These are phyloP conservation scores for Scaptomyza reducta DNA, from an alignment of 2,888 invertebrate genomes.

Conservation along the genomic window DNA sequence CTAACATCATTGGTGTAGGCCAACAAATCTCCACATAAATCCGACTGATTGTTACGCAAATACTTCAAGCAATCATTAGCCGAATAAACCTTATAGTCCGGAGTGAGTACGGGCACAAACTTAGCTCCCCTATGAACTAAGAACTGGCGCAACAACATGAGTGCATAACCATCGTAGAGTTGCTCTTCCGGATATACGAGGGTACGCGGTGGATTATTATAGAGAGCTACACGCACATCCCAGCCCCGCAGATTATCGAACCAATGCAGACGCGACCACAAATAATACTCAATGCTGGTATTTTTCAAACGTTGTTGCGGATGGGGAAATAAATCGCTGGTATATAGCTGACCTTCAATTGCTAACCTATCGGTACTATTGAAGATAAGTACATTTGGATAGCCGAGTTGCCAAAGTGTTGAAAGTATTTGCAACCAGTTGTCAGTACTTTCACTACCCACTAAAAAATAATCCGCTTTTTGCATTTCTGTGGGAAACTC, in stretches of 20 bases:
- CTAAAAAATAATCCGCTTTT: conserved; percentile 35
- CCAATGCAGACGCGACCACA: conserved; percentile 43
- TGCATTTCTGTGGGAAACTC: conserved; percentile 40
- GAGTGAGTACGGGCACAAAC: conserved; percentile 38
- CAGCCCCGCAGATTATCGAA: conserved; percentile 44
- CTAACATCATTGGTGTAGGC: conserved; percentile 31
- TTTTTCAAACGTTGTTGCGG: conserved; percentile 11
- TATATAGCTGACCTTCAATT: neutral
- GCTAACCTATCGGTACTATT: conserved; percentile 21
- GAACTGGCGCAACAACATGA: conserved; percentile 46
- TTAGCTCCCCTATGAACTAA: conserved; percentile 29
- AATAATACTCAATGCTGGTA: conserved; percentile 39
- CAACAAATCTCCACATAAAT: conserved; percentile 51
- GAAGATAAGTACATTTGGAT: conserved; percentile 51
- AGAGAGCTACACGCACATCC: conserved; percentile 54
- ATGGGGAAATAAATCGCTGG: conserved; percentile 34
- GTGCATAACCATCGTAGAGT: conserved; percentile 53
- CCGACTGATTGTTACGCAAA: conserved; percentile 22
- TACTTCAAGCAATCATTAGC: conserved; percentile 38
- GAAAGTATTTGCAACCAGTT: conserved; percentile 36
- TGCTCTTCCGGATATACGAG: conserved; percentile 45
- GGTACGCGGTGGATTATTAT: conserved; percentile 60
- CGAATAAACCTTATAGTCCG: conserved; percentile 34
- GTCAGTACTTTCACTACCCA: conserved; percentile 23
- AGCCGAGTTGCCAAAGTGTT: conserved; percentile 43